A percentile compares a stretch with the other conserved stretches of the same genome.
Conservation (phyloP, 2,888 invertebrate species). For the Tubulanus polymorphus region DNA sequence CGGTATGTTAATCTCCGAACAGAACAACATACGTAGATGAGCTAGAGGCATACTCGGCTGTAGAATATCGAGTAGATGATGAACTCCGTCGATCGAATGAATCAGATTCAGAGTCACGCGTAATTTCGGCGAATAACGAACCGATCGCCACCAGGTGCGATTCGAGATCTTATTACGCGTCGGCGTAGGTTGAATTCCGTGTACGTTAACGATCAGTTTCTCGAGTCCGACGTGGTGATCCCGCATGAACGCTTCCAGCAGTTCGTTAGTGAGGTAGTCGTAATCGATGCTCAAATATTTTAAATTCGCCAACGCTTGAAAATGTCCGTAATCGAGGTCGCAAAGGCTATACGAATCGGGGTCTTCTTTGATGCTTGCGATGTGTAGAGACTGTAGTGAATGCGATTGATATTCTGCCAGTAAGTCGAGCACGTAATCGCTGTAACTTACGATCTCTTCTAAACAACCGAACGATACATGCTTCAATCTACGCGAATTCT, state of each 20-base stretch:
- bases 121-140: constrained; percentile 58
- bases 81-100: constrained; percentile 67
- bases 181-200: constrained; percentile 63
- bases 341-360: constrained; percentile 64
- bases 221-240: constrained; percentile 29
- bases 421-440: constrained; percentile 53
- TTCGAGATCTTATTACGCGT: constrained; percentile 65
- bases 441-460: constrained; percentile 57
- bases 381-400: constrained; percentile 62
- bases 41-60: constrained; percentile 69
- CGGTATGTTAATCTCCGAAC: constrained; percentile 62
- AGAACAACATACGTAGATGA: constrained; percentile 70
- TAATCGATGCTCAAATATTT: constrained; percentile 60
- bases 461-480: constrained; percentile 59
- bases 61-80: constrained; percentile 63
- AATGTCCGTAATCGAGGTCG: constrained; percentile 59
- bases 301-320: constrained; percentile 62
- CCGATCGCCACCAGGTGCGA: constrained; percentile 63
- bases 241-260: constrained; percentile 35
- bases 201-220: constrained; percentile 66
- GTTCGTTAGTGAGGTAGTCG: constrained; percentile 44
- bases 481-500: constrained; percentile 55
- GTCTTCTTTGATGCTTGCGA: constrained; percentile 72
- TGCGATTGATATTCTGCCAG: constrained; percentile 57
- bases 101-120: constrained; percentile 63